phyloP scores from a whole-genome alignment of 2,888 invertebrate genomes.

The Theodoxus fluviatilis region DNA sequence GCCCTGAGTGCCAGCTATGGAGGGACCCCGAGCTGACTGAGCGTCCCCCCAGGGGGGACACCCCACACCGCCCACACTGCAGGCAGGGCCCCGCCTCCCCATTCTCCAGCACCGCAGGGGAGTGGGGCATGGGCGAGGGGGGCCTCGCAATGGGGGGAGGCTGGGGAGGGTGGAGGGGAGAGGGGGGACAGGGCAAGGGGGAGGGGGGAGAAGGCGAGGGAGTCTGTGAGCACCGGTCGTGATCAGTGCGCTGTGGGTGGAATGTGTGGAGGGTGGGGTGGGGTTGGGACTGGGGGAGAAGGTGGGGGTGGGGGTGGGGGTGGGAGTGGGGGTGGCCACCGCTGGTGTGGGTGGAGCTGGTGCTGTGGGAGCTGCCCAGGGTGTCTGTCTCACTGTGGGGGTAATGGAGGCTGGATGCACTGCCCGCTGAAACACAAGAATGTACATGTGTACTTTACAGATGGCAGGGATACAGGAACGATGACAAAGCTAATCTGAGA shows the following conservation, averaged over 20 bases:
- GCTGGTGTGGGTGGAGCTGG: constrained; percentile 50
- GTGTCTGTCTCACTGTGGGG: constrained; percentile 56
- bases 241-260: constrained; percentile 47
- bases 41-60: background rate
- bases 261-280: constrained; percentile 49
- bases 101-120: background rate
- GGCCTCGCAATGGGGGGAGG: constrained; percentile 21
- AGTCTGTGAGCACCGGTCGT: constrained; percentile 34
- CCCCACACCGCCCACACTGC: background rate
- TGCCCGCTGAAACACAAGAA: too few relatives aligned
- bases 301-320: constrained; percentile 45
- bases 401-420: constrained; percentile 51
- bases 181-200: constrained; percentile 19
- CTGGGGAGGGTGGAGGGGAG: background rate
- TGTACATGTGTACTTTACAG: too few relatives aligned
- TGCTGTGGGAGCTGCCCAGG: constrained; percentile 54
- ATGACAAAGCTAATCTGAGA: background rate
- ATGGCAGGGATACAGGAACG: too few relatives aligned
- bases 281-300: constrained; percentile 31
- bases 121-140: background rate
- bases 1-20: too few relatives aligned
- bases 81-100: background rate
- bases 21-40: too few relatives aligned
- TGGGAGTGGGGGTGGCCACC: constrained; percentile 39
- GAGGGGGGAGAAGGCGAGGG: background rate